Evolutionary conservation across 2,797 vertebrate genomes (phyloP).

Genomic region (Holocentrus rufus): DNA sequence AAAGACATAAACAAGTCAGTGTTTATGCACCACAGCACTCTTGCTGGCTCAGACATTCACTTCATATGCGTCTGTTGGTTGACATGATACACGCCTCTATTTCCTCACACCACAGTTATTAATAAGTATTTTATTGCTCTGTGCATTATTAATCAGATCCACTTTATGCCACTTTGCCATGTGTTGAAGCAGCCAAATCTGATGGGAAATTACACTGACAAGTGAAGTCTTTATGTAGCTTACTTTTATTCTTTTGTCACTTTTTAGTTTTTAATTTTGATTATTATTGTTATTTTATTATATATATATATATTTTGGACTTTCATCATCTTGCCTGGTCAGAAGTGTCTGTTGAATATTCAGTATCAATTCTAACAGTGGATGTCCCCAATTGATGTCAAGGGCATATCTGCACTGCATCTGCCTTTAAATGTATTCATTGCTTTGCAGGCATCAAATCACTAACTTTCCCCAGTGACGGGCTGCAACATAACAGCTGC

Average conservation of each 20-base stretch:
- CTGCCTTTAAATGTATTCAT: conserved; percentile 48
- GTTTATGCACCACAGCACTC: conserved; percentile 3
- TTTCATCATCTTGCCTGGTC: conserved; percentile 25
- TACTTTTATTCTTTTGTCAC: conserved; percentile 1
- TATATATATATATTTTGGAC: not conserved
- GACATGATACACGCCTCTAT: not conserved
- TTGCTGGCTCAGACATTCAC: not conserved
- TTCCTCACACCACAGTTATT: not conserved
- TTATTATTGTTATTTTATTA: no score
- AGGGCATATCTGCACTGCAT: conserved; percentile 50
- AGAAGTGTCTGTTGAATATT: conserved; percentile 65
- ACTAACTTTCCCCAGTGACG: conserved; percentile 19
- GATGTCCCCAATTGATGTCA: conserved; percentile 53
- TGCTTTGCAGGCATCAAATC: conserved; percentile 13
- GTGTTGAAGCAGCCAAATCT: not conserved
- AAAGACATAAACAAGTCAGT: conserved; percentile 15
- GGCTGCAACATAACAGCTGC: conserved; percentile 14
- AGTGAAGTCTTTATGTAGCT: not conserved
- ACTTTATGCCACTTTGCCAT: not conserved
- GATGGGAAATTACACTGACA: conserved; percentile 10
- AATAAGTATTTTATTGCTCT: conserved; percentile 16
- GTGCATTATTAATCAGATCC: conserved; percentile 10
- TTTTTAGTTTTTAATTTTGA: not conserved
- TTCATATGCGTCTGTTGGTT: conserved; percentile 13
- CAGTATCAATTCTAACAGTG: conserved; percentile 31